These are phyloP conservation scores for Mesembrinibis cayennensis DNA, from an alignment of 2,113 vertebrate species.

Conservation along the genomic window DNA sequence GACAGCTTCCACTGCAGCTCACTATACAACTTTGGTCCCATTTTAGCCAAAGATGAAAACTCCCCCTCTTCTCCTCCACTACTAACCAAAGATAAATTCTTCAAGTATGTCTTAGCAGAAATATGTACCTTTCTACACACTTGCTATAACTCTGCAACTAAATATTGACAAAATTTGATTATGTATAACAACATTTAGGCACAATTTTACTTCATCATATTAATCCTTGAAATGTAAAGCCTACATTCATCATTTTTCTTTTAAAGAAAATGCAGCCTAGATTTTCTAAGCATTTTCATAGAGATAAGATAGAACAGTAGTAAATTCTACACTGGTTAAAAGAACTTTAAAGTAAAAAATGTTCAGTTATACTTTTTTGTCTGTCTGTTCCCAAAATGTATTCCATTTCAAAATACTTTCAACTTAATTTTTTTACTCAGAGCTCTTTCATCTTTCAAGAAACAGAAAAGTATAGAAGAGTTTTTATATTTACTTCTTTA, in stretches of 20 bases:
- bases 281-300: background rate
- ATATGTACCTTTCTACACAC: background rate
- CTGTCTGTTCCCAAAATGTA: background rate
- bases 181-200: background rate
- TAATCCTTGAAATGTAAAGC: background rate
- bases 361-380: background rate
- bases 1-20: background rate
- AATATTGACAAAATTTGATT: background rate
- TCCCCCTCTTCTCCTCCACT: background rate
- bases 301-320: background rate
- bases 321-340: background rate
- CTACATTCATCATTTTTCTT: background rate
- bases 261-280: background rate
- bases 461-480: background rate
- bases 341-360: background rate
- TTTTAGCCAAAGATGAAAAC: background rate
- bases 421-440: background rate
- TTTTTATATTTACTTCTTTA: background rate
- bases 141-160: background rate
- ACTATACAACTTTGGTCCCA: background rate
- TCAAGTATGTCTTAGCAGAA: background rate
- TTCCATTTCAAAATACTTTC: background rate
- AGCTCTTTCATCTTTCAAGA: background rate
- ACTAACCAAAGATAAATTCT: background rate
- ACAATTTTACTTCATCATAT: background rate